Evolutionary conservation across 2,888 invertebrate genomes (phyloP), one percentile per base, ranked within the genome.

Genomic region (Lissocephala sabroskyi): DNA sequence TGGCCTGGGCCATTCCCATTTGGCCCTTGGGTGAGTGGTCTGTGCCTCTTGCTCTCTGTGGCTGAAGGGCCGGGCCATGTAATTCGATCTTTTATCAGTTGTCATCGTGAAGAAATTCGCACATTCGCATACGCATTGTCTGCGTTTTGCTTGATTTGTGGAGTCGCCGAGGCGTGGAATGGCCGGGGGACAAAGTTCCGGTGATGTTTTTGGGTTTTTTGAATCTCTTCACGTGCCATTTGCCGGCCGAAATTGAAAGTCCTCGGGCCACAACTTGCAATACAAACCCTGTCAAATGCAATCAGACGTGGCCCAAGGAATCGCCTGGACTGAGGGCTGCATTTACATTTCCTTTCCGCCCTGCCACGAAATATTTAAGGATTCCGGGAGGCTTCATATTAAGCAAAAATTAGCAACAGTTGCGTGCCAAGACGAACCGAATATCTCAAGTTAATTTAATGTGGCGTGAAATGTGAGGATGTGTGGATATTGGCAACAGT

Each of bases 41-140:
- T 54, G 55, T 55, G 54, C 46, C n/a, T n/a, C 19, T 13, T 32
- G 28, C 17, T 9, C 26, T 26, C 10, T 28, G 16, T 36, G 44
- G 33, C 41, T 49, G 59, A 59, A 49, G 41, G 44, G 33, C 41
- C 49, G 59, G 56, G 50, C 62, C 61, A 55, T 71, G 79, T 79
- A 79, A 79, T 79, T 79, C 78, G 77, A 79, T 79, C 79, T 73
- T 73, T 80, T 79, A 79, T 80, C 75, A 79, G 77, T 80, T 80
- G 80, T 79, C 79, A 74, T 78, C 75, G 78, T 61, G 65, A 61
- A 59, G 57, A 77, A 78, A 68, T 71, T 73, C 76, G 62, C 76
- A 76, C 70, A 76, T 73, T 66, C 71, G 51, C 59, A 62, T 62
- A 55, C 65, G 59, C 63, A 61, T 51, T 59, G 13, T 13, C 13